phyloP scores from a whole-genome alignment of 1,140 invertebrate genomes.

The Hylyphantes graminicola region DNA sequence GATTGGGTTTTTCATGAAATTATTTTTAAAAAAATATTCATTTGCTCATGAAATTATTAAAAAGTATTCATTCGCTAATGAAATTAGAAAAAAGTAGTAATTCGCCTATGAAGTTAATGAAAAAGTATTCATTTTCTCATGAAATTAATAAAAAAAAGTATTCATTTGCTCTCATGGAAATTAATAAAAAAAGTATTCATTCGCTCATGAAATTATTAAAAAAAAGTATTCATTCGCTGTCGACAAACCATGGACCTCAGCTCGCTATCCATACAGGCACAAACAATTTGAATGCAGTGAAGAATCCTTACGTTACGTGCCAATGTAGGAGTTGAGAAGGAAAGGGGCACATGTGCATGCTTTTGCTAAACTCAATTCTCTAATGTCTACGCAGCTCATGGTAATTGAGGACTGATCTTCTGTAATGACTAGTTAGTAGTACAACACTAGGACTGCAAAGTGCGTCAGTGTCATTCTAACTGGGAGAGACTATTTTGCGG shows the following conservation, averaged over 20 bases:
- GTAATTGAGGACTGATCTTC: constrained; percentile 54
- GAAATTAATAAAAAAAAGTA: too few relatives aligned
- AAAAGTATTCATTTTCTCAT: too few relatives aligned
- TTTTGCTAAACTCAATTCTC: constrained; percentile 53
- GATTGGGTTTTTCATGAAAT: too few relatives aligned
- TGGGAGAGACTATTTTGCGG: constrained; percentile 6
- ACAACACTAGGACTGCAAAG: constrained; percentile 52
- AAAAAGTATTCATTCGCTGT: neutral
- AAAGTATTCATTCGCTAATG: too few relatives aligned
- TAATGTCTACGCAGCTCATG: constrained; percentile 52
- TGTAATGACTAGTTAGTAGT: constrained; percentile 53
- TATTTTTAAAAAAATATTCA: too few relatives aligned
- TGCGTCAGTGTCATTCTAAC: constrained; percentile 39
- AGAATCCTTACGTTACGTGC: constrained; percentile 44
- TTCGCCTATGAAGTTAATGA: too few relatives aligned
- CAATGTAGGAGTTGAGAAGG: constrained; percentile 33
- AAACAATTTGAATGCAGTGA: constrained; percentile 37
- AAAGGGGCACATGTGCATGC: constrained; percentile 47
- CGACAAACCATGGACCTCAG: neutral
- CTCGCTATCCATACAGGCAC: neutral
- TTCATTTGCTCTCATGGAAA: too few relatives aligned
- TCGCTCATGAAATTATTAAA: neutral
- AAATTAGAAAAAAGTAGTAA: too few relatives aligned
- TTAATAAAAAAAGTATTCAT: too few relatives aligned
- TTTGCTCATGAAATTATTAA: too few relatives aligned